phyloP scores from a whole-genome alignment of 2,888 invertebrate genomes.

The Cremastinae sp. region DNA sequence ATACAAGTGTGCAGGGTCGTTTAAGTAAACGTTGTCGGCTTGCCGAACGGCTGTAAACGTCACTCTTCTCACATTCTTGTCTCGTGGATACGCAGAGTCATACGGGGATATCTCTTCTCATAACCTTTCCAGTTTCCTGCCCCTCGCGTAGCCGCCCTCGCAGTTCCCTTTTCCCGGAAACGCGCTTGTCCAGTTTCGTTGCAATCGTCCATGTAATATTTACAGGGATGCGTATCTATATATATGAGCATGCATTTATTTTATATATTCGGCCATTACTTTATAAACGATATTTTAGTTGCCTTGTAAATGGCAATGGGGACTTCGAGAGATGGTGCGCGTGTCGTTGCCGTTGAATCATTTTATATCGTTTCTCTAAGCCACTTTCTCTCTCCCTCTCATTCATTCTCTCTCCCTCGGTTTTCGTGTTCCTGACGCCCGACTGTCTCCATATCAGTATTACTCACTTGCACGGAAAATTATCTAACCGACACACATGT shows the following conservation, averaged over 20 bases:
- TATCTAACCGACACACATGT: constrained; percentile 23
- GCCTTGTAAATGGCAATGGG: constrained; percentile 62
- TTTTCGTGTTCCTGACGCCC: constrained; percentile 36
- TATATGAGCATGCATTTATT: constrained; percentile 3
- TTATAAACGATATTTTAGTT: constrained; percentile 66
- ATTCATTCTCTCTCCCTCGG: no score
- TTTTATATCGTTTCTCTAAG: background rate
- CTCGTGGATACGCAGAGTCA: constrained; percentile 61
- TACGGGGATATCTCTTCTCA: constrained; percentile 51
- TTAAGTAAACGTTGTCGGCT: constrained; percentile 70
- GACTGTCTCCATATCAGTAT: constrained; percentile 31
- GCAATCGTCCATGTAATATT: constrained; percentile 37
- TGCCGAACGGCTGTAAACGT: constrained; percentile 69
- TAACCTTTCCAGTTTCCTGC: constrained; percentile 23
- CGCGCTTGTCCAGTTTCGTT: constrained; percentile 31
- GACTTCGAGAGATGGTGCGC: constrained; percentile 29
- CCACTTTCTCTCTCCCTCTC: background rate
- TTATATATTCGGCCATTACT: constrained; percentile 66
- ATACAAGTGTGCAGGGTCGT: constrained; percentile 52
- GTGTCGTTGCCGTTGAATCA: background rate
- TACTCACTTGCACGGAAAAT: constrained; percentile 30
- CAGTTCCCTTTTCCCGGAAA: constrained; percentile 32
- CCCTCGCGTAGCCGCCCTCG: no score
- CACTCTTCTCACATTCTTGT: constrained; percentile 55
- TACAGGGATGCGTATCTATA: background rate